Percentiles rank a stretch among this genome's conserved stretches.
Evolutionary conservation across 2,113 vertebrate genomes (phyloP).

Genomic region (Takifugu flavidus): DNA sequence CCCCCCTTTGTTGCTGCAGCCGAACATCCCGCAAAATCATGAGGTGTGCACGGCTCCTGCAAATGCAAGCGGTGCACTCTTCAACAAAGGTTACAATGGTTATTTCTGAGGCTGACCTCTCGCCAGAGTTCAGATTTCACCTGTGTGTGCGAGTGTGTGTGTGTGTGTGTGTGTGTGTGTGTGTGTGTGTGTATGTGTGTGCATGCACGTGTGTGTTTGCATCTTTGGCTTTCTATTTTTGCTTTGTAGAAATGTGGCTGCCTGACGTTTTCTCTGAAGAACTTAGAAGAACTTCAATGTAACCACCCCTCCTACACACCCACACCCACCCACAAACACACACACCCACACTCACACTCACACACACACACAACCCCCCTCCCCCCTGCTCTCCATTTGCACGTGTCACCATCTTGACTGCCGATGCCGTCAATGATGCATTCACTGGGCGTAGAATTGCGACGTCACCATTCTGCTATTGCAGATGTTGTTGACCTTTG

Average conservation of each 20-base stretch:
- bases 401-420: background rate
- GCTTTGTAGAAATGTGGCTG: background rate
- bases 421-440: slow-evolving; percentile 30
- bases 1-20: slow-evolving; percentile 25
- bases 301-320: no score
- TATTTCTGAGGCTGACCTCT: slow-evolving; percentile 33
- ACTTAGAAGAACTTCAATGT: no score
- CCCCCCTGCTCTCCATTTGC: background rate
- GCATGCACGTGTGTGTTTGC: background rate
- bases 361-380: slow-evolving; percentile 3
- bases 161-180: slow-evolving; percentile 7
- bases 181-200: slow-evolving; percentile 2
- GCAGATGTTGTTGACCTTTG: no score
- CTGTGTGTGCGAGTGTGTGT: slow-evolving; percentile 2
- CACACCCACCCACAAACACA: background rate
- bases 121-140: slow-evolving; percentile 34
- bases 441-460: slow-evolving; percentile 17
- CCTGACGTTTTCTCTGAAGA: no score
- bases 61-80: slow-evolving; percentile 43
- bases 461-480: no score
- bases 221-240: no score
- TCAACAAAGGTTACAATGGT: slow-evolving; percentile 36
- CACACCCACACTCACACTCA: slow-evolving; percentile 5
- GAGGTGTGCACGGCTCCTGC: background rate
- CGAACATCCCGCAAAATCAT: slow-evolving; percentile 7